Evolutionary conservation across 1,140 invertebrate species (phyloP).

Genomic region (Sogatella furcifera): DNA sequence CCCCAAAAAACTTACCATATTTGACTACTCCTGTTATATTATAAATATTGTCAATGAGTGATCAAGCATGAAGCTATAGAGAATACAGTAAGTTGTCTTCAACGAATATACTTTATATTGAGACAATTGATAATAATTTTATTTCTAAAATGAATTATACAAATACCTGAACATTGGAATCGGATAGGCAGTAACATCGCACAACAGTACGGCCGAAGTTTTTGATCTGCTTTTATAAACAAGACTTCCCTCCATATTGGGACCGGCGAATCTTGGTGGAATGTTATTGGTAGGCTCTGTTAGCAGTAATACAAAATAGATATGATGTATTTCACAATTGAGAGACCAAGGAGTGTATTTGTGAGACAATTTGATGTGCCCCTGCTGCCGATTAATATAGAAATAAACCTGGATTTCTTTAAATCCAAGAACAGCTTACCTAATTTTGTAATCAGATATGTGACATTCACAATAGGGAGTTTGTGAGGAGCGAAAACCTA

Average conservation of each 20-base stretch:
- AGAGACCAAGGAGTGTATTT: background rate
- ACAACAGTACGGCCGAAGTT: slow-evolving; percentile 20
- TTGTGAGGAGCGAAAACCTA: no score
- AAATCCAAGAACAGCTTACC: no score
- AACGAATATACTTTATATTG: no score
- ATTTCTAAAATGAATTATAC: background rate
- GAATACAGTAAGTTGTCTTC: no score
- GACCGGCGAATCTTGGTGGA: slow-evolving; percentile 37
- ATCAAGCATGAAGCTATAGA: no score
- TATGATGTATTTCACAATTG: background rate
- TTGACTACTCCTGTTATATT: no score
- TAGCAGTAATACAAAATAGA: background rate
- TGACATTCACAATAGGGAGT: no score
- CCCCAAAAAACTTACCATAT: no score
- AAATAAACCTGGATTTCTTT: background rate
- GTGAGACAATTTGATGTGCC: background rate
- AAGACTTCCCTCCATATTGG: slow-evolving; percentile 22
- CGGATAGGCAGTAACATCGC: slow-evolving; percentile 26
- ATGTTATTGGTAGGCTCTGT: slow-evolving; percentile 43
- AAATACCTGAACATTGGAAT: slow-evolving; percentile 40
- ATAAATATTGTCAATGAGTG: no score
- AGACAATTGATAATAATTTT: no score
- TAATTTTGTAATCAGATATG: no score
- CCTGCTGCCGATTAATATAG: background rate
- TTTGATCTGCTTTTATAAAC: slow-evolving; percentile 4